Percentiles rank a stretch among this genome's conserved stretches.
Conservation (phyloP, 2,113 vertebrate genomes). For the Siphamia tubifer region DNA sequence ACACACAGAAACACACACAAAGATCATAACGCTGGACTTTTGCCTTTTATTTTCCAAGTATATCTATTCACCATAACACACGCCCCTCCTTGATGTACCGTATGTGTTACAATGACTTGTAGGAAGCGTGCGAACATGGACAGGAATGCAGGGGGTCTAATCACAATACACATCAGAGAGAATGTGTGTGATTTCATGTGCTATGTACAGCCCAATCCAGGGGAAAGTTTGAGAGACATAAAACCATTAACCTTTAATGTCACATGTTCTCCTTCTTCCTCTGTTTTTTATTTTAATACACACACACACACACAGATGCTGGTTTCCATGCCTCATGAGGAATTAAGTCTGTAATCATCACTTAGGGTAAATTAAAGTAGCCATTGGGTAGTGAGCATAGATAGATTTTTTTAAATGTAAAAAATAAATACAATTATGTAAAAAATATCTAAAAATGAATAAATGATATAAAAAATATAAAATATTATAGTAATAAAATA, state of each 20-base stretch:
- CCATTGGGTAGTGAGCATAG: too few relatives aligned
- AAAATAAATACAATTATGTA: too few relatives aligned
- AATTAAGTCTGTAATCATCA: too few relatives aligned
- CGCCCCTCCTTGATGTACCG: background rate
- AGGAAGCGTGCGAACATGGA: constrained; percentile 44
- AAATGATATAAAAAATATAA: too few relatives aligned
- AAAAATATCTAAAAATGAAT: too few relatives aligned
- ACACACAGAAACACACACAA: background rate
- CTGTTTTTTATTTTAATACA: too few relatives aligned
- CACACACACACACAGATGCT: background rate
- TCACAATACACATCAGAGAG: constrained; percentile 23
- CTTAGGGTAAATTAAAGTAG: too few relatives aligned
- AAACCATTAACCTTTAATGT: constrained; percentile 7
- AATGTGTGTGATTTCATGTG: background rate
- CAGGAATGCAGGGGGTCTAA: constrained; percentile 33
- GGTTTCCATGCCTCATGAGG: too few relatives aligned
- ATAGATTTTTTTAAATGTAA: too few relatives aligned
- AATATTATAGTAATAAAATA: too few relatives aligned
- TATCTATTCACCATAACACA: constrained; percentile 6
- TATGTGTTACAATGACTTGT: constrained; percentile 16
- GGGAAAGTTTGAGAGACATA: background rate
- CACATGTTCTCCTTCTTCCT: background rate
- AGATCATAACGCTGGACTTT: background rate
- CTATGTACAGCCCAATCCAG: background rate
- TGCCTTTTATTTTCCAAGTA: background rate